Conservation (phyloP, 2,888 invertebrate genomes). For the Chloroclysta siterata region DNA sequence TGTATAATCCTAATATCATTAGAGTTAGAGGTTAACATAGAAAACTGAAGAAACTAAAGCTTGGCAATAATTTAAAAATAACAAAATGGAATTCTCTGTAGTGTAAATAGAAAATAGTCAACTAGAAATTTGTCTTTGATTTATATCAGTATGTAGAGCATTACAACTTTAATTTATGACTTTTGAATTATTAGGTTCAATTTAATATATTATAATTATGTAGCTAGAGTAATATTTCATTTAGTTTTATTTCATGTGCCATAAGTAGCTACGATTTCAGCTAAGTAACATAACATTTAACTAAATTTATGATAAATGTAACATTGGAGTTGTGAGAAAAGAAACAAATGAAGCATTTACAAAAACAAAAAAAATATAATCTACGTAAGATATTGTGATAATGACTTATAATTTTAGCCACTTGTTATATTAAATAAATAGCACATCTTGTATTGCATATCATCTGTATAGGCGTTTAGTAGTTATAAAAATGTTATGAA, state of each 20-base stretch:
- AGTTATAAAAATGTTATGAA: conserved; percentile 48
- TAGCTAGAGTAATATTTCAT: conserved; percentile 40
- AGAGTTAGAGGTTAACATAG: conserved; percentile 64
- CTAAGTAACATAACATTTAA: conserved; percentile 46
- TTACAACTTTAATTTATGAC: conserved; percentile 27
- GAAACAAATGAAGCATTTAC: conserved; percentile 75
- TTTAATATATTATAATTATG: conserved; percentile 25
- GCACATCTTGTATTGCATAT: conserved; percentile 83
- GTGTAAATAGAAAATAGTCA: conserved; percentile 42
- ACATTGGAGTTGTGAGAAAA: conserved; percentile 81
- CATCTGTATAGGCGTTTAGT: conserved; percentile 71
- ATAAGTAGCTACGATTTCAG: conserved; percentile 63
- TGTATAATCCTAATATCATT: conserved; percentile 78
- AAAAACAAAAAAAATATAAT: conserved; percentile 68
- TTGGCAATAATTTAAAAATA: conserved; percentile 78
- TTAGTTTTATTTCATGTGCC: conserved; percentile 76
- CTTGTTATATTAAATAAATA: conserved; percentile 78
- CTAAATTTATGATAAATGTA: conserved; percentile 53
- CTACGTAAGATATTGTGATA: conserved; percentile 83
- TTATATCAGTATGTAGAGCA: conserved; percentile 16
- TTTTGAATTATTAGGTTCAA: conserved; percentile 29
- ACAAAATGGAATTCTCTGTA: conserved; percentile 51
- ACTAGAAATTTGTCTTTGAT: conserved; percentile 4
- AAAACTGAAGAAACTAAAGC: conserved; percentile 70
- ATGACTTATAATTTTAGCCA: conserved; percentile 74